These are phyloP conservation scores for Hirudinaria manillensis DNA, from an alignment of 2,888 invertebrate species.

Conservation along the genomic window DNA sequence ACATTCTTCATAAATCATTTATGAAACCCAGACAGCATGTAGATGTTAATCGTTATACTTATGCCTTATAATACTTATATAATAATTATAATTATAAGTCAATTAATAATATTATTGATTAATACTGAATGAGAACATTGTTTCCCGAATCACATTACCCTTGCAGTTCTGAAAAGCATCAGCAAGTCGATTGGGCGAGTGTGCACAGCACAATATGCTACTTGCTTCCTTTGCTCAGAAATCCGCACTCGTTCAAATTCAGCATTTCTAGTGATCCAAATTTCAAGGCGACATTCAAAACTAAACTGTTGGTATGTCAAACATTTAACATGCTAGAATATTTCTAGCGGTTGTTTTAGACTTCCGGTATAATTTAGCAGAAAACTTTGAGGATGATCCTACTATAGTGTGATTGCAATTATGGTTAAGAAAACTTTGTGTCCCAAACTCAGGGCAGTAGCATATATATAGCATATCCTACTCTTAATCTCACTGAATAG, in stretches of 20 bases:
- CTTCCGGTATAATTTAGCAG: not conserved
- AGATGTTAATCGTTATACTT: no score
- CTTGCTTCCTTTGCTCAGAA: conserved; percentile 17
- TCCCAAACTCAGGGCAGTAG: no score
- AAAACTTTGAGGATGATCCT: not conserved
- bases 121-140: no score
- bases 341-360: no score
- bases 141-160: not conserved
- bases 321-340: not conserved
- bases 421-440: no score
- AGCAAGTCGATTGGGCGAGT: conserved; percentile 21
- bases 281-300: conserved; percentile 5
- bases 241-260: not conserved
- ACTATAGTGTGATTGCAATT: not conserved
- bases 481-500: no score
- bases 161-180: conserved; percentile 25
- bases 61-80: no score
- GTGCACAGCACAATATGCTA: conserved; percentile 20
- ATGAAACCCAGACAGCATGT: no score
- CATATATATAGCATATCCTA: no score
- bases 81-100: no score
- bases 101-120: no score
- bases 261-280: conserved; percentile 8
- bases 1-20: no score
- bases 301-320: conserved; percentile 6